These are phyloP conservation scores for Crypturellus undulatus DNA, from an alignment of 2,113 vertebrate genomes.

Conservation along the genomic window DNA sequence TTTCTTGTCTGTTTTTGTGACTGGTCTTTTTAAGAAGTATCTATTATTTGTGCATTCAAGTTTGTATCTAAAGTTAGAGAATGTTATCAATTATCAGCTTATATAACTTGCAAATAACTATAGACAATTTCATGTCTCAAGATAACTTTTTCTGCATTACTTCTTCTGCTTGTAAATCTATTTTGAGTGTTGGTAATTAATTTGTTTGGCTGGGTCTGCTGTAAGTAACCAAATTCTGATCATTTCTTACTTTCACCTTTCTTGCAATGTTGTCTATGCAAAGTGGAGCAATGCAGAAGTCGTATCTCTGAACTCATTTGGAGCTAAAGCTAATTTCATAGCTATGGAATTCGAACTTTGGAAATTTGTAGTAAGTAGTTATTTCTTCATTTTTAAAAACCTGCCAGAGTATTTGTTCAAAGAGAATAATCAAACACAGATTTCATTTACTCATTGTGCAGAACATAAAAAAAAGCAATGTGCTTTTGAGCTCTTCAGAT, in stretches of 20 bases:
- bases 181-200: not conserved
- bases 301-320: not conserved
- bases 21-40: not conserved
- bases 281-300: not conserved
- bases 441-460: not conserved
- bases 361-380: constrained; percentile 9
- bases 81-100: not conserved
- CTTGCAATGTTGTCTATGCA: not conserved
- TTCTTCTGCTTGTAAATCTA: not conserved
- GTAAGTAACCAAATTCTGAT: not conserved
- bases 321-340: not conserved
- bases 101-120: not conserved
- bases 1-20: not conserved
- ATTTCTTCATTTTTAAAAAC: constrained; percentile 3
- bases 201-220: not conserved
- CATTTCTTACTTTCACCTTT: not conserved
- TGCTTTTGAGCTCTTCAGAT: not conserved
- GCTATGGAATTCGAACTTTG: not conserved
- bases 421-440: not conserved
- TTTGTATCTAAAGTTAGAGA: not conserved
- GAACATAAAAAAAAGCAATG: not conserved
- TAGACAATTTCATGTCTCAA: not conserved
- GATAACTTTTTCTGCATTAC: not conserved
- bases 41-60: not conserved
- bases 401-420: constrained; percentile 12